Conservation (phyloP, 2,888 invertebrate genomes). For the Lycophotia porphyrea region DNA sequence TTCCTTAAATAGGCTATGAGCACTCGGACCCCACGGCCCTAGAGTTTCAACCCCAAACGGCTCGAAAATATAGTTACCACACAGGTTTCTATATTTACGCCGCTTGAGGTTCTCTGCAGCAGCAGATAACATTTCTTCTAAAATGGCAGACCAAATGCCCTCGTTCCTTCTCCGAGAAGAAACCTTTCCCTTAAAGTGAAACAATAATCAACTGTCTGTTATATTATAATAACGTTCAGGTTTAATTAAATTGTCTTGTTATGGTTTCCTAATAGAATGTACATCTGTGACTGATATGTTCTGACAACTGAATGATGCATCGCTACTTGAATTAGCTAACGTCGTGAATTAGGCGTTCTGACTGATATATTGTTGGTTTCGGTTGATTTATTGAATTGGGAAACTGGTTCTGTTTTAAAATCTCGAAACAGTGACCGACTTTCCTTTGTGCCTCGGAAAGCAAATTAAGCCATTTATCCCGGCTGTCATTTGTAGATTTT, state of each 20-base stretch:
- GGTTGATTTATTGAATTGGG: not conserved
- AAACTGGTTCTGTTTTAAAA: not conserved
- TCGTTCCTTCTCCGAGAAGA: not conserved
- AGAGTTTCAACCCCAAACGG: too few species aligned
- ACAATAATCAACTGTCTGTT: not conserved
- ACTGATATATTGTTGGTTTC: conserved; percentile 22
- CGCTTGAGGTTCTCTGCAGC: too few species aligned
- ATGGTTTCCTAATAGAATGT: conserved; percentile 28
- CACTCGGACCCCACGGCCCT: too few species aligned
- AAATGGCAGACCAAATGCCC: not conserved
- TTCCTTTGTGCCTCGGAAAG: too few species aligned
- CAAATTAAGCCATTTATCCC: too few species aligned
- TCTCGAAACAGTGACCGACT: not conserved
- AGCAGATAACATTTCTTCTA: too few species aligned
- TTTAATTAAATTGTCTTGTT: conserved; percentile 55
- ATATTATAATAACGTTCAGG: not conserved
- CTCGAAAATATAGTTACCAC: too few species aligned
- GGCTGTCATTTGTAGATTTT: too few species aligned
- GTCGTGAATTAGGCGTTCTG: conserved; percentile 20
- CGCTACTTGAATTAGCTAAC: conserved; percentile 39
- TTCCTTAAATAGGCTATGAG: too few species aligned
- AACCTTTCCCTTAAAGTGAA: not conserved
- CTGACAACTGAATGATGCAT: conserved; percentile 57
- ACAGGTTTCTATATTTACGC: too few species aligned
- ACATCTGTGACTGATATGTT: conserved; percentile 50